Evolutionary conservation across 2,888 invertebrate species (phyloP).

Genomic region (Synergus japonicus): DNA sequence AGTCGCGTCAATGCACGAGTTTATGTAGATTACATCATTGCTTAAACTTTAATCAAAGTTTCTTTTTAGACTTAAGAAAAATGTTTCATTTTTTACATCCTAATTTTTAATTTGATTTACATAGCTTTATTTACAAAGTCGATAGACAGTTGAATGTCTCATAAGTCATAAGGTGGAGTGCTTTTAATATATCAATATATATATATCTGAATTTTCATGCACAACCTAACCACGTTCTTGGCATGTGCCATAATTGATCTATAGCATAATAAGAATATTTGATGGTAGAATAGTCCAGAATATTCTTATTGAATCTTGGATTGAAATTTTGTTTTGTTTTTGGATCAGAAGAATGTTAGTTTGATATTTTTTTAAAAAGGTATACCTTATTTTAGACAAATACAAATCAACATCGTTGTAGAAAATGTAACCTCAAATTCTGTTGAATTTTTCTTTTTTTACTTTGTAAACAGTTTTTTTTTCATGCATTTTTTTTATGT

Average conservation of each 20-base stretch:
- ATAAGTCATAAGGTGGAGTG: not conserved
- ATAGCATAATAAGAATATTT: too few relatives aligned
- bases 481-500: not conserved
- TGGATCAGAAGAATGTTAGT: not conserved
- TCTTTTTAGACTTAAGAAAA: not conserved
- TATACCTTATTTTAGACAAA: not conserved
- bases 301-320: not conserved
- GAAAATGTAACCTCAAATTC: not conserved
- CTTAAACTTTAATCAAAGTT: slow-evolving; percentile 33
- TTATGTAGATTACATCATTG: slow-evolving; percentile 70
- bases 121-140: not conserved
- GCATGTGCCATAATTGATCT: not conserved
- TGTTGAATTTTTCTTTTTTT: not conserved
- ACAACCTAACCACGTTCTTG: slow-evolving; percentile 29
- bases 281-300: not conserved
- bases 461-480: not conserved
- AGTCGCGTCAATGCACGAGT: slow-evolving; percentile 41
- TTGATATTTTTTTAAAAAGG: not conserved
- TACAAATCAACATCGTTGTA: not conserved
- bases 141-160: not conserved
- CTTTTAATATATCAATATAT: not conserved
- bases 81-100: not conserved
- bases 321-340: not conserved
- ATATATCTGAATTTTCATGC: not conserved
- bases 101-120: not conserved